Evolutionary conservation across 2,797 vertebrate genomes (phyloP).

Genomic region (Uromys caudimaculatus): DNA sequence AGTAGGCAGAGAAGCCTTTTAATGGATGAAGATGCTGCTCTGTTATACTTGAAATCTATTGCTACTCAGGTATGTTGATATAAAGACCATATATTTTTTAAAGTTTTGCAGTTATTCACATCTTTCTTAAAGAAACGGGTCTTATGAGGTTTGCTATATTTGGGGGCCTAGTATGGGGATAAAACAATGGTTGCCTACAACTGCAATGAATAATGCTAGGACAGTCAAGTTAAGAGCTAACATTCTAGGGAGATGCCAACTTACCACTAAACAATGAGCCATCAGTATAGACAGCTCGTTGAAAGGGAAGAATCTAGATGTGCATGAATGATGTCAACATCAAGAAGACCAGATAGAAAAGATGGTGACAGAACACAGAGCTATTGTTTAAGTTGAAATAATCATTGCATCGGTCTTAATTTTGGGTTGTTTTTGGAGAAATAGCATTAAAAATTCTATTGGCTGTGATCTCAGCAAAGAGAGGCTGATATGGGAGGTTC

Average conservation of each 20-base stretch:
- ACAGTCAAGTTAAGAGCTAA: not conserved
- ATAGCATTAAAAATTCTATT: slow-evolving; percentile 20
- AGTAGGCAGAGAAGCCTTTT: not conserved
- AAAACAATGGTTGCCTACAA: not conserved
- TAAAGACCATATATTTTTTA: slow-evolving; percentile 19
- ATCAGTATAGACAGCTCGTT: not conserved
- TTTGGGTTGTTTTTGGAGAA: slow-evolving; percentile 23
- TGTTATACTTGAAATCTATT: not conserved
- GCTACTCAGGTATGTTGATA: not conserved
- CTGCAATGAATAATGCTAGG: not conserved
- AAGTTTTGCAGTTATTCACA: not conserved
- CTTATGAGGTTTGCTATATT: not conserved
- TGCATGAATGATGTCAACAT: not conserved
- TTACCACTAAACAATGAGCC: not conserved
- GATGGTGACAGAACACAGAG: not conserved
- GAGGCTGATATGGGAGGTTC: not conserved
- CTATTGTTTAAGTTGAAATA: slow-evolving; percentile 5
- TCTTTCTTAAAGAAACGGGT: not conserved
- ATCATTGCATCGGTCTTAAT: slow-evolving; percentile 16
- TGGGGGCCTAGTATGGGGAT: not conserved
- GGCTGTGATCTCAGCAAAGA: not conserved
- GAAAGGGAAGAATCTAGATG: not conserved
- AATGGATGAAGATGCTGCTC: not conserved
- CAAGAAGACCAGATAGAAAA: not conserved
- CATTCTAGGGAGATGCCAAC: not conserved